A percentile compares a stretch with the other conserved stretches of the same genome.
These are phyloP conservation scores for Geophilus truncorum DNA, from an alignment of 2,888 invertebrate genomes.

Conservation along the genomic window DNA sequence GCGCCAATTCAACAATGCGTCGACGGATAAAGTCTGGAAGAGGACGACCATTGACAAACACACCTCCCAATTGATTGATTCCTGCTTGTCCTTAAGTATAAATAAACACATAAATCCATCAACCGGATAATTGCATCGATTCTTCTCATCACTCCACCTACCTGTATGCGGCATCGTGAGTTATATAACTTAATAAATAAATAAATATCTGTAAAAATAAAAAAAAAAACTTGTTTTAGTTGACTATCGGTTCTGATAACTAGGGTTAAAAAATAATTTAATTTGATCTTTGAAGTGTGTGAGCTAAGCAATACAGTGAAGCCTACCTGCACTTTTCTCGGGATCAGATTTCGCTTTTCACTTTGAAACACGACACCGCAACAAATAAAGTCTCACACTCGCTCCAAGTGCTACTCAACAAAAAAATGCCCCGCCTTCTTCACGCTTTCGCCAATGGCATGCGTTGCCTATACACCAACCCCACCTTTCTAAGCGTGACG, in stretches of 20 bases:
- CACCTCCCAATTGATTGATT: conserved; percentile 93
- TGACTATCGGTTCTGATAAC: not conserved
- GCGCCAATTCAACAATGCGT: conserved; percentile 87
- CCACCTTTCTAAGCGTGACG: conserved; percentile 16
- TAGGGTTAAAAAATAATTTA: not conserved
- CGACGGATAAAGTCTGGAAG: conserved; percentile 89
- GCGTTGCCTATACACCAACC: not conserved
- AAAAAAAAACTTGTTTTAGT: not conserved
- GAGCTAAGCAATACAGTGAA: not conserved
- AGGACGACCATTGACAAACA: conserved; percentile 96
- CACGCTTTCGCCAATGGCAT: not conserved
- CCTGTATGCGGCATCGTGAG: not conserved
- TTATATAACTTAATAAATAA: not conserved
- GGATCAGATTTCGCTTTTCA: conserved; percentile 15
- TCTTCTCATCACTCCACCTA: not conserved
- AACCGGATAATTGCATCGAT: not conserved
- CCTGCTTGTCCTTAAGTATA: conserved; percentile 78
- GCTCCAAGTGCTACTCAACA: not conserved
- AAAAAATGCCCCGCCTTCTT: not conserved
- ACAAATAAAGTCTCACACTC: not conserved
- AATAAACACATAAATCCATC: not conserved
- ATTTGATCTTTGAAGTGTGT: not conserved
- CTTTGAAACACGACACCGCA: conserved; percentile 11
- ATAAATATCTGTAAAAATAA: not conserved
- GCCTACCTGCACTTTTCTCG: conserved; percentile 8